Percentiles rank a stretch among this genome's conserved stretches.
Conservation (phyloP, 2,888 invertebrate genomes). For the Clepsis dumicolana region DNA sequence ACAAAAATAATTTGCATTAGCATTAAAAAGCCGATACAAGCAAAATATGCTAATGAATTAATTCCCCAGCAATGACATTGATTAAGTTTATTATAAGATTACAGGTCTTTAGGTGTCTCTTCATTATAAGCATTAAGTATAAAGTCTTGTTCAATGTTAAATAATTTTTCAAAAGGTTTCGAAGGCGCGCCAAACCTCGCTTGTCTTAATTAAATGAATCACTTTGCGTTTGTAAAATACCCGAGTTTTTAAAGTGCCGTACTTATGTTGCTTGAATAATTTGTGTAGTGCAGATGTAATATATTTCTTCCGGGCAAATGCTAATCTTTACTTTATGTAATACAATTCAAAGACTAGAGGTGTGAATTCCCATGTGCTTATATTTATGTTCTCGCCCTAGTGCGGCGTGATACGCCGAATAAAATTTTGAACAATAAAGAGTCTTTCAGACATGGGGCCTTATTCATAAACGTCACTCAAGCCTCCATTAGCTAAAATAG, state of each 20-base stretch:
- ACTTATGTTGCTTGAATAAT: no score
- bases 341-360: no score
- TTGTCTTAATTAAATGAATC: constrained; percentile 4
- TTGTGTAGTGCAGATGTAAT: no score
- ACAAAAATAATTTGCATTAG: constrained; percentile 35
- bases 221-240: background rate
- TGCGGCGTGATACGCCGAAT: no score
- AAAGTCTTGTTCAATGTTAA: constrained; percentile 30
- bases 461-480: no score
- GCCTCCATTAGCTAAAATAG: no score
- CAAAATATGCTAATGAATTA: constrained; percentile 41
- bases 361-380: no score
- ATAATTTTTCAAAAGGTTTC: constrained; percentile 15
- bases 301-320: no score
- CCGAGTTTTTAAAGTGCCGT: background rate
- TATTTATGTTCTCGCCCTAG: no score
- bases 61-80: constrained; percentile 39
- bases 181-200: background rate
- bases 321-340: no score
- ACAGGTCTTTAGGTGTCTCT: constrained; percentile 38
- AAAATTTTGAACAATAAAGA: no score
- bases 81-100: constrained; percentile 42
- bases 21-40: constrained; percentile 29
- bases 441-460: no score
- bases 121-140: constrained; percentile 38